phyloP scores from a whole-genome alignment of 2,888 invertebrate genomes.

The Drosophila austrosaltans region DNA sequence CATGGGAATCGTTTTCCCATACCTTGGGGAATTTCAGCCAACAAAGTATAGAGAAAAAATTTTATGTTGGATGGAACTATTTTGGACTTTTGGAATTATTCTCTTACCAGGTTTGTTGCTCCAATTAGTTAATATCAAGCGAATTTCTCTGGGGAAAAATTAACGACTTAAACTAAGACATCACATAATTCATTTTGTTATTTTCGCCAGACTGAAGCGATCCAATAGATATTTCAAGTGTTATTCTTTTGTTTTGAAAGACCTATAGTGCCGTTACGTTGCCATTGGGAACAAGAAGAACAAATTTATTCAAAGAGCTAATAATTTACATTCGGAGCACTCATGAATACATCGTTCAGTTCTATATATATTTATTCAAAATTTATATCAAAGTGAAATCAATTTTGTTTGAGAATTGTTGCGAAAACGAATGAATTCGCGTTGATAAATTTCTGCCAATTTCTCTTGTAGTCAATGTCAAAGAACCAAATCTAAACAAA shows the following conservation, averaged over 20 bases:
- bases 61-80: conserved; percentile 44
- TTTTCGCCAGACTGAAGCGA: not conserved
- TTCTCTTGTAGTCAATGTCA: conserved; percentile 10
- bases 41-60: conserved; percentile 40
- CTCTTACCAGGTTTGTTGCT: conserved; percentile 30
- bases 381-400: not conserved
- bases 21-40: conserved; percentile 40
- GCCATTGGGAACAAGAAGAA: conserved; percentile 5
- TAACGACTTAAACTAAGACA: not conserved
- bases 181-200: not conserved
- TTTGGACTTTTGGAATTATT: conserved; percentile 43
- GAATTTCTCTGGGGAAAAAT: not conserved
- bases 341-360: not conserved
- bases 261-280: conserved; percentile 1
- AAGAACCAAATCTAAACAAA: not conserved
- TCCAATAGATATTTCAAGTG: not conserved
- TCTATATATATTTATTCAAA: not conserved
- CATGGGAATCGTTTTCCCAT: conserved; percentile 41
- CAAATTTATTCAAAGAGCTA: not conserved
- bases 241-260: not conserved
- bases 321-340: too few species aligned
- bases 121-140: too few species aligned
- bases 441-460: conserved; percentile 2
- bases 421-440: not conserved
- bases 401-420: not conserved